These are phyloP conservation scores for Arbacia lixula DNA, from an alignment of 53 echinoderm and acorn worm genomes.

Conservation along the genomic window DNA sequence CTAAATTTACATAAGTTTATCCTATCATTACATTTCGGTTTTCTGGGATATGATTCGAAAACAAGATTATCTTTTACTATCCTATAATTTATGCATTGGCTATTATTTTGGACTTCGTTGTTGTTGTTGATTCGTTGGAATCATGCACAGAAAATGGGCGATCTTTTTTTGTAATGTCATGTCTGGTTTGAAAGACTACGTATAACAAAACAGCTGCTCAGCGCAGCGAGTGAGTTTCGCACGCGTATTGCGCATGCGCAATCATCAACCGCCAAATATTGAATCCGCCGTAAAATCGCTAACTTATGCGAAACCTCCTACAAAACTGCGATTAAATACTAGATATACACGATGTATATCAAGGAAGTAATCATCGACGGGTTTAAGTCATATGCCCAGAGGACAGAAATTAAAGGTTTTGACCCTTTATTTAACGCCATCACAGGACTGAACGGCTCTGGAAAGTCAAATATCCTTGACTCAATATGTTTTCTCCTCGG, in stretches of 20 bases:
- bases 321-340: not conserved
- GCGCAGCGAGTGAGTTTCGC: no score
- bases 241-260: constrained; percentile 35
- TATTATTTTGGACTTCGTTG: no score
- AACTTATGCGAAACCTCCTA: not conserved
- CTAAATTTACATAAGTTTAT: no score
- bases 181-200: no score
- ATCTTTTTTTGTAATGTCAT: no score
- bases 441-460: constrained; percentile 96
- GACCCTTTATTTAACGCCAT: constrained; percentile 98
- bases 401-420: constrained; percentile 98
- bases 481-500: constrained; percentile 97
- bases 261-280: constrained; percentile 50
- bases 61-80: no score
- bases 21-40: no score
- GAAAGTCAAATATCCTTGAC: constrained; percentile 97
- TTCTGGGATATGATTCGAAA: no score
- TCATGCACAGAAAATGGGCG: no score
- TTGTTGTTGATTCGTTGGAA: no score
- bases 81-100: no score
- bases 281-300: not conserved
- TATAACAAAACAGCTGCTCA: no score
- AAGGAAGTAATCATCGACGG: constrained; percentile 97
- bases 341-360: constrained; percentile 81
- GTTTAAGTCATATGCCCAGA: constrained; percentile 98